phyloP scores from a whole-genome alignment of 2,797 vertebrate species.

The Pipistrellus pygmaeus region DNA sequence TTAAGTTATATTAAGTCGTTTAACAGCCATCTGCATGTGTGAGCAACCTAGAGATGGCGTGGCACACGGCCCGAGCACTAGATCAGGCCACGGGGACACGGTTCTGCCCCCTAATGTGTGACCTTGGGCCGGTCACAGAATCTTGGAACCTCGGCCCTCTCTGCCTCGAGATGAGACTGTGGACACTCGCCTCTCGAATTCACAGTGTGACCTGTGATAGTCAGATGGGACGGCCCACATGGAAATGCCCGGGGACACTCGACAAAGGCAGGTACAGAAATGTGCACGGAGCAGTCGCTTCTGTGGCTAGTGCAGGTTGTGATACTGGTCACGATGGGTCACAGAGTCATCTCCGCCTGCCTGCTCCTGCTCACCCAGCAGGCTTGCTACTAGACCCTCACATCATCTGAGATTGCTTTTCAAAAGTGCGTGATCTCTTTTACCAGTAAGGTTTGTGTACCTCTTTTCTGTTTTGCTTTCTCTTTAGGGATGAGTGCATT shows the following conservation, averaged over 20 bases:
- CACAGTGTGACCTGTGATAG: background rate
- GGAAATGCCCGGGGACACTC: background rate
- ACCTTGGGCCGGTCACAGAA: background rate
- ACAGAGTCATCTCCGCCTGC: background rate
- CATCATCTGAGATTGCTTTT: background rate
- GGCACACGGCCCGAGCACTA: rapidly evolving
- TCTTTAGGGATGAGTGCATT: constrained; percentile 31
- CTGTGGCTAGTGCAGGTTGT: background rate
- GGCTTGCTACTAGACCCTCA: background rate
- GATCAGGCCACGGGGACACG: background rate
- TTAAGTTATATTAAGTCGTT: background rate
- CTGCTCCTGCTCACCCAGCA: background rate
- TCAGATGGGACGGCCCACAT: background rate
- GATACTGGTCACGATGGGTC: background rate
- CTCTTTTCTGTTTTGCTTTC: constrained; percentile 38
- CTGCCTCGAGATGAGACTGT: background rate
- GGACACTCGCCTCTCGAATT: background rate
- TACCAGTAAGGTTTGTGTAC: background rate
- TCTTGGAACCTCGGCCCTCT: background rate
- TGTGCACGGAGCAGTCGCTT: rapidly evolving
- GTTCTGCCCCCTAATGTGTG: no score
- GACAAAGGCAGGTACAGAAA: background rate
- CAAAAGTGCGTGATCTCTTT: background rate
- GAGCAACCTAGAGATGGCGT: background rate
- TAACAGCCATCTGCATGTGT: background rate